Percentiles rank a stretch among this genome's conserved stretches.
phyloP scores from a whole-genome alignment of 2,888 invertebrate genomes.

The Drosophila antonietae region DNA sequence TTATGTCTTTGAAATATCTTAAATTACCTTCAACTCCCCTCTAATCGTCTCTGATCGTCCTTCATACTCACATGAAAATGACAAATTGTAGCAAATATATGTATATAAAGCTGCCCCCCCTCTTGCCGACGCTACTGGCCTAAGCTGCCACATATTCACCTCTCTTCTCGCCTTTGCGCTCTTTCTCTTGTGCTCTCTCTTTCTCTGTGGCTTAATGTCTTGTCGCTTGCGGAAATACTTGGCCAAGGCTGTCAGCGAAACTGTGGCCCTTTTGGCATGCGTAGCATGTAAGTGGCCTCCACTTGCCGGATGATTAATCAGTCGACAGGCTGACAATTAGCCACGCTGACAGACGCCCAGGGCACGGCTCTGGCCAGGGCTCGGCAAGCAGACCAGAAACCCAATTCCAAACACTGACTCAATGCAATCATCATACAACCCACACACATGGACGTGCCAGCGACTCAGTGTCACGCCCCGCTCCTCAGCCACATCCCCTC shows the following conservation, averaged over 20 bases:
- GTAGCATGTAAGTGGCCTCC: constrained; percentile 51
- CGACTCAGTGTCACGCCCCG: background rate
- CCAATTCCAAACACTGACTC: constrained; percentile 31
- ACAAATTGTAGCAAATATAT: too few species aligned
- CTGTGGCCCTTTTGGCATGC: constrained; percentile 58
- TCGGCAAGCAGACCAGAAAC: constrained; percentile 9
- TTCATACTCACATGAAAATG: too few species aligned
- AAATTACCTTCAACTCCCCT: too few species aligned
- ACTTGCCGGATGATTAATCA: constrained; percentile 61
- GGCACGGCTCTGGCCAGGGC: background rate
- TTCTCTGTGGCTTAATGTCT: constrained; percentile 11
- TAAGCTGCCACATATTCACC: background rate
- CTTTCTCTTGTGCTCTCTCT: background rate
- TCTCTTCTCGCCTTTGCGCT: background rate
- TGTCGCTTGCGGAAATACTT: constrained; percentile 50
- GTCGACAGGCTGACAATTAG: constrained; percentile 37
- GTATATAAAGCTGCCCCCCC: background rate
- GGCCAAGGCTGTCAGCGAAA: constrained; percentile 50
- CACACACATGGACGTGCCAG: constrained; percentile 40
- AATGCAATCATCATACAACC: constrained; percentile 34
- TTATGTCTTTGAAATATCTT: too few species aligned
- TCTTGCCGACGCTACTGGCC: constrained; percentile 18
- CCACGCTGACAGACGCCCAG: constrained; percentile 13
- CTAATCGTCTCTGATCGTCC: too few species aligned
- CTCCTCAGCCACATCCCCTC: background rate